phyloP scores from a whole-genome alignment of 2,113 vertebrate genomes.

The Hystrix cristata region DNA sequence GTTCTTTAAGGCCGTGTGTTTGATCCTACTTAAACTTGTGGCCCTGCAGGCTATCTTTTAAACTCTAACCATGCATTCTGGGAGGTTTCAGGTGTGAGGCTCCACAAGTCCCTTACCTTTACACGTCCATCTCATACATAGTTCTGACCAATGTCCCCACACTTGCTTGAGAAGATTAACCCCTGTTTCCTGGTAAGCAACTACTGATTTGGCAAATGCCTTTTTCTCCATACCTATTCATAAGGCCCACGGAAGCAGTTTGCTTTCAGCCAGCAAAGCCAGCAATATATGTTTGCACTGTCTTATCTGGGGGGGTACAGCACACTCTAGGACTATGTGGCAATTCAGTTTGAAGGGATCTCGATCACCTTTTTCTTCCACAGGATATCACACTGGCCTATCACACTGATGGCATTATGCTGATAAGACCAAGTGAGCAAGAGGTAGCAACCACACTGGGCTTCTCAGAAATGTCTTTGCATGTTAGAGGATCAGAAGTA shows the following conservation, averaged over 20 bases:
- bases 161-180: background rate
- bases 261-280: background rate
- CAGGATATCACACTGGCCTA: background rate
- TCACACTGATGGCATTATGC: background rate
- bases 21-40: no score
- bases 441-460: background rate
- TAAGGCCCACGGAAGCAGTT: background rate
- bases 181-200: no score
- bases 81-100: no score
- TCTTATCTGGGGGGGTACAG: background rate
- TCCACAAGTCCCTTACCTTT: no score
- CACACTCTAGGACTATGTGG: background rate
- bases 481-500: background rate
- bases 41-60: no score
- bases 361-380: background rate
- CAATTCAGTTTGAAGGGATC: background rate
- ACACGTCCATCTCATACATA: no score
- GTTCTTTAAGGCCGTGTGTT: no score
- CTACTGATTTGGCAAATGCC: background rate
- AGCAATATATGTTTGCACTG: background rate
- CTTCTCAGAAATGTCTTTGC: background rate
- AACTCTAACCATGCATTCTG: no score
- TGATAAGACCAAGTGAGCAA: background rate
- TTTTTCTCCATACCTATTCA: background rate
- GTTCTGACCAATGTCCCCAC: no score